phyloP scores from a whole-genome alignment of 2,113 vertebrate species.

The Albula goreensis region DNA sequence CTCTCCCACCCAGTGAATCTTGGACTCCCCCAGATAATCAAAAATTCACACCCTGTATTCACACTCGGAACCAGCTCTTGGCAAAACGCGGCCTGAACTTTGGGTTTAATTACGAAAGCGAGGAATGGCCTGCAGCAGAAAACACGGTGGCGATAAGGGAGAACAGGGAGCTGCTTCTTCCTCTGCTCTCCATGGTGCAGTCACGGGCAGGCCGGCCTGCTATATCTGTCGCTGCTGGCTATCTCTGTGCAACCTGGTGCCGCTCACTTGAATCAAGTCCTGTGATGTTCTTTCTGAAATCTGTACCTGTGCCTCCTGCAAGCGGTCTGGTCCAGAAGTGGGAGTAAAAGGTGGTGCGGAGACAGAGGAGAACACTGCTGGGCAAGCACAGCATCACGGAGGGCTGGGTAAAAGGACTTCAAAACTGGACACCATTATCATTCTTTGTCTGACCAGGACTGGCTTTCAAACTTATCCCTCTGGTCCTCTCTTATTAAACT shows the following conservation, averaged over 20 bases:
- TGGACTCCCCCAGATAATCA: not conserved
- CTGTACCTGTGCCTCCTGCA: not conserved
- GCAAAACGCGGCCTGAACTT: not conserved
- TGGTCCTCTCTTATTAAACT: slow-evolving; percentile 54
- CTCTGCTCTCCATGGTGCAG: not conserved
- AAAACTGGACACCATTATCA: not conserved
- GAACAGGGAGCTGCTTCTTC: not conserved
- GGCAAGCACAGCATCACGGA: not conserved
- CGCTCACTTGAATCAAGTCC: not conserved
- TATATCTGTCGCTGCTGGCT: not conserved
- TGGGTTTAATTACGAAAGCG: not conserved
- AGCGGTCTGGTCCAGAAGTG: not conserved
- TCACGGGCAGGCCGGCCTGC: not conserved
- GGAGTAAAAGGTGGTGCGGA: not conserved
- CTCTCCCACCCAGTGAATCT: not conserved
- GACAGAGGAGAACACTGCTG: not conserved
- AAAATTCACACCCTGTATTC: not conserved
- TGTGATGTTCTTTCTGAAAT: not conserved
- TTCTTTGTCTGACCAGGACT: not conserved
- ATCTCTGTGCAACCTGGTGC: not conserved
- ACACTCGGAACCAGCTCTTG: not conserved
- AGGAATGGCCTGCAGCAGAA: not conserved
- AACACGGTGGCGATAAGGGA: not conserved
- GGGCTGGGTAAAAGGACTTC: not conserved
- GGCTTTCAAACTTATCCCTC: not conserved